These are phyloP conservation scores for Tenthredo scrophulariae DNA, from an alignment of 2,888 invertebrate genomes.

Conservation along the genomic window DNA sequence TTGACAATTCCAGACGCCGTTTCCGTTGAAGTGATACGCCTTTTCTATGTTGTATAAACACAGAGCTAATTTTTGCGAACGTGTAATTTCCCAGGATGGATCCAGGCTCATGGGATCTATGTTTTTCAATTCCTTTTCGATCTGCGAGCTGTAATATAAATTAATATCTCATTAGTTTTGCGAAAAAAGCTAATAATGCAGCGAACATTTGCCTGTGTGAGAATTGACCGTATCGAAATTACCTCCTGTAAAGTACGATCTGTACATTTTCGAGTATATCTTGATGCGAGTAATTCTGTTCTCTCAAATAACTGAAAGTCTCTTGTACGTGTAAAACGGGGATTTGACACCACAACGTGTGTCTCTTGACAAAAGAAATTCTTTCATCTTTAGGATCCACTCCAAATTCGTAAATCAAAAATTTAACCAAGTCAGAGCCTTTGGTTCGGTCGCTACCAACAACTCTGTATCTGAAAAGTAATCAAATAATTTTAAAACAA, in stretches of 20 bases:
- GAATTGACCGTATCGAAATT: conserved; percentile 67
- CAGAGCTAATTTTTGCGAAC: conserved; percentile 82
- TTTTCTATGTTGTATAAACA: conserved; percentile 87
- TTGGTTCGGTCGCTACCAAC: conserved; percentile 78
- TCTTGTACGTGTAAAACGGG: conserved; percentile 82
- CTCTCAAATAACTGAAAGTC: conserved; percentile 81
- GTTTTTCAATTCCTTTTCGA: conserved; percentile 66
- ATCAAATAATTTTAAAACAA: neutral
- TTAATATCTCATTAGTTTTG: conserved; percentile 60
- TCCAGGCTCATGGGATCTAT: conserved; percentile 61
- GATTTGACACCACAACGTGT: conserved; percentile 84
- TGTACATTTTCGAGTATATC: conserved; percentile 83
- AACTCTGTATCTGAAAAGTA: neutral
- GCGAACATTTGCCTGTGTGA: neutral
- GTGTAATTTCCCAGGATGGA: conserved; percentile 62
- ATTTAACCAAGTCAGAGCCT: conserved; percentile 74
- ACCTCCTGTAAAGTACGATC: conserved; percentile 86
- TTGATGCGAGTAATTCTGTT: conserved; percentile 78
- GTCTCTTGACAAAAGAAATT: conserved; percentile 72
- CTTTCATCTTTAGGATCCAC: neutral
- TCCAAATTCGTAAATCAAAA: neutral
- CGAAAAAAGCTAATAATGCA: neutral
- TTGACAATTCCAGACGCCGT: conserved; percentile 82
- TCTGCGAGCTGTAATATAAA: conserved; percentile 72
- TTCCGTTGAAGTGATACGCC: conserved; percentile 87